Evolutionary conservation across 2,888 invertebrate genomes (phyloP).

Genomic region (Hemistola chrysoprasaria): DNA sequence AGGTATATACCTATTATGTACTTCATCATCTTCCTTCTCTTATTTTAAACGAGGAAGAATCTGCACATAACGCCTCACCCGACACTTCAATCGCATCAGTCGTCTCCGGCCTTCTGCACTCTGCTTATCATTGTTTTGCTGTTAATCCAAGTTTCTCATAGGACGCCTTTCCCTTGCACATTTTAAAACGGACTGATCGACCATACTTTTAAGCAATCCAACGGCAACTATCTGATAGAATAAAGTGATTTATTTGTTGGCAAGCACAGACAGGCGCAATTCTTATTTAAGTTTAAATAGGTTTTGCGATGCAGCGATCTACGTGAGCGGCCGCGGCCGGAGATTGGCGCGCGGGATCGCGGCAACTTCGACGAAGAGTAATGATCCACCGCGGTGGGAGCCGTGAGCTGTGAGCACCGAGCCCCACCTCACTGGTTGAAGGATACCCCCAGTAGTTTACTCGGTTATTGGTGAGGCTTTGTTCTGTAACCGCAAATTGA

Average conservation of each 20-base stretch:
- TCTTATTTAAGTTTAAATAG: constrained; percentile 62
- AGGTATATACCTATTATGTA: no score
- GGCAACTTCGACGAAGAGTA: constrained; percentile 62
- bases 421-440: constrained; percentile 29
- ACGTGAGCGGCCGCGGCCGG: constrained; percentile 43
- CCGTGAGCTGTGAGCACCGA: no score
- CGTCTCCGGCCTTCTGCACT: no score
- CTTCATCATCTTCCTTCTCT: no score
- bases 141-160: no score
- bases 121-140: no score
- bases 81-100: no score
- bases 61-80: no score
- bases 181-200: no score
- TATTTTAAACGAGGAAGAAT: no score
- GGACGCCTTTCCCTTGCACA: no score
- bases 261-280: constrained; percentile 31
- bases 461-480: constrained; percentile 3
- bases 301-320: constrained; percentile 46
- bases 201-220: constrained; percentile 5
- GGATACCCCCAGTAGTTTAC: constrained; percentile 3
- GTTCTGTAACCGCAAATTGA: constrained; percentile 2
- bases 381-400: constrained; percentile 42
- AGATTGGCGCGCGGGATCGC: constrained; percentile 49
- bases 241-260: constrained; percentile 14
- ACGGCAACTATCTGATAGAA: constrained; percentile 1